Evolutionary conservation across 2,113 vertebrate genomes (phyloP).

Genomic region (Bujurquina vittata): DNA sequence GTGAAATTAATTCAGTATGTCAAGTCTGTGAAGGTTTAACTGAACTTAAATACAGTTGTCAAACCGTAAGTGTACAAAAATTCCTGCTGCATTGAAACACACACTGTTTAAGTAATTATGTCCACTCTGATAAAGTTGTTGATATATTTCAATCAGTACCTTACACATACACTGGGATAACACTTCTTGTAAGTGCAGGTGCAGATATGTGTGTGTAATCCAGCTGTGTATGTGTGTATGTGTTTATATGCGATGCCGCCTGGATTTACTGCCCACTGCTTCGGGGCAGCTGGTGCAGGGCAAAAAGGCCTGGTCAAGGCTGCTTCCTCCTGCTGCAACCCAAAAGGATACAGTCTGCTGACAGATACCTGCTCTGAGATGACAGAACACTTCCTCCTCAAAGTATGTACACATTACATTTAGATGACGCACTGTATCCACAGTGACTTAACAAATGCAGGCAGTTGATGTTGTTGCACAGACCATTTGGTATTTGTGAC

Average conservation of each 20-base stretch:
- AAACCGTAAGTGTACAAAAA: no score
- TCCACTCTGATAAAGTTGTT: conserved; percentile 36
- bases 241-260: conserved; percentile 35
- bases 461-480: not conserved
- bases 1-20: not conserved
- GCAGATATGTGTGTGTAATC: conserved; percentile 47
- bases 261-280: conserved; percentile 67
- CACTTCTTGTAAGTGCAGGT: conserved; percentile 42
- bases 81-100: fast-evolving
- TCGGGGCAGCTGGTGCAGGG: conserved; percentile 61
- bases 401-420: conserved; percentile 56
- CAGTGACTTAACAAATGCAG: conserved; percentile 35
- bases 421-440: conserved; percentile 49
- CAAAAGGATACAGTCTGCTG: conserved; percentile 68
- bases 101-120: not conserved
- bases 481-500: not conserved
- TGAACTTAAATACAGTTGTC: no score
- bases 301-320: conserved; percentile 69
- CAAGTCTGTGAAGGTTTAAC: no score
- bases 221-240: conserved; percentile 8
- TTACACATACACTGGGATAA: conserved; percentile 14
- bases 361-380: conserved; percentile 76
- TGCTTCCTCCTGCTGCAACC: conserved; percentile 68
- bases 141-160: conserved; percentile 54
- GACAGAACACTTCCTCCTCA: conserved; percentile 67